A percentile compares a stretch with the other conserved stretches of the same genome.
Evolutionary conservation across 2,888 invertebrate species (phyloP).

Genomic region (Cheilosia variabilis): DNA sequence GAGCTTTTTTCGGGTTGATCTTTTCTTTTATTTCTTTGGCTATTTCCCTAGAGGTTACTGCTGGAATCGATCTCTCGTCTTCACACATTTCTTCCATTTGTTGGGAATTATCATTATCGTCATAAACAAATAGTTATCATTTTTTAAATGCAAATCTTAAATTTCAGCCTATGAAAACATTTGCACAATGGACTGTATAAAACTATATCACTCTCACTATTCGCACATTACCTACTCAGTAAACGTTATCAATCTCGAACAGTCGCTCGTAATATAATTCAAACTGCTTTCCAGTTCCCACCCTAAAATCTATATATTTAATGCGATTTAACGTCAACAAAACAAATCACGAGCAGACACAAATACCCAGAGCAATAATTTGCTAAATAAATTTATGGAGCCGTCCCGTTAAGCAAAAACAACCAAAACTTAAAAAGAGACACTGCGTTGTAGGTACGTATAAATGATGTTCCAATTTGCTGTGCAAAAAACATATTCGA

Average conservation of each 20-base stretch:
- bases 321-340: constrained; percentile 62
- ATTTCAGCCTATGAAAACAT: constrained; percentile 29
- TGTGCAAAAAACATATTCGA: constrained; percentile 38
- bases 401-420: neutral
- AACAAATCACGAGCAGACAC: constrained; percentile 61
- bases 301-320: constrained; percentile 1
- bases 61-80: too few species aligned
- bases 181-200: constrained; percentile 3
- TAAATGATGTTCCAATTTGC: constrained; percentile 39
- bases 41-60: too few species aligned
- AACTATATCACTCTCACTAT: constrained; percentile 64
- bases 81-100: too few species aligned
- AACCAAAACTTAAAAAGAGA: constrained; percentile 28
- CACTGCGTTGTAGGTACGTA: neutral
- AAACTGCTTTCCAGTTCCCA: neutral
- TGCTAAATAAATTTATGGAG: constrained; percentile 62
- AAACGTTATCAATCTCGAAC: constrained; percentile 28
- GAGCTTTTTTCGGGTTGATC: too few species aligned
- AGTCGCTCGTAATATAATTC: constrained; percentile 16
- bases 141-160: neutral
- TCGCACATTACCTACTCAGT: constrained; percentile 58
- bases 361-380: constrained; percentile 51
- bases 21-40: too few species aligned
- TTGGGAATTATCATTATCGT: too few species aligned
- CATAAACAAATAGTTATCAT: neutral